These are phyloP conservation scores for Chaetogeoica ovagalla DNA, from an alignment of 2,888 invertebrate species.

Conservation along the genomic window DNA sequence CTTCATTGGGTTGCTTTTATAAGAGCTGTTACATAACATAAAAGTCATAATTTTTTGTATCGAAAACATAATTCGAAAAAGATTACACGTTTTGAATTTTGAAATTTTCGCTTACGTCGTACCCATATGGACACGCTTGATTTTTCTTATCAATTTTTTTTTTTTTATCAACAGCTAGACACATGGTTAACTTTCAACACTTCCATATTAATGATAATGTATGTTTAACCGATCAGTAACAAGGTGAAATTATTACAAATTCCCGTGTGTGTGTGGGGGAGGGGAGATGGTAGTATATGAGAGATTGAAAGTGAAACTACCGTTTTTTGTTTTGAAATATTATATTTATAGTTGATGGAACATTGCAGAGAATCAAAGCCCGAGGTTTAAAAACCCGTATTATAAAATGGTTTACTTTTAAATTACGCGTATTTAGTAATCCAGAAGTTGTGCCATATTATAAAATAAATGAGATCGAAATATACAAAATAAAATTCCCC, in stretches of 20 bases:
- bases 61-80: not conserved
- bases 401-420: not conserved
- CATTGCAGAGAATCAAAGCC: not conserved
- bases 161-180: too few species aligned
- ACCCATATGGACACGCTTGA: too few species aligned
- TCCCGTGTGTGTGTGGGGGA: too few species aligned
- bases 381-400: not conserved
- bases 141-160: too few species aligned
- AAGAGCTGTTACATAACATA: slow-evolving; percentile 1
- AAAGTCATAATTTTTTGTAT: not conserved
- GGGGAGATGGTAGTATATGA: too few species aligned
- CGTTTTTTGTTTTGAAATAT: not conserved
- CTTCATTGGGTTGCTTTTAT: not conserved
- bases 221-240: too few species aligned
- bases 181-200: too few species aligned
- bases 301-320: too few species aligned
- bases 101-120: not conserved
- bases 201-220: too few species aligned
- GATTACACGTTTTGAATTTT: not conserved
- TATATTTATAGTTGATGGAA: not conserved
- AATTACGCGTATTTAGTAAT: slow-evolving; percentile 23
- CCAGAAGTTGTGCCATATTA: not conserved
- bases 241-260: too few species aligned
- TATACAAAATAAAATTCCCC: not conserved
- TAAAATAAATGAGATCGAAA: not conserved